Evolutionary conservation across 2,888 invertebrate species (phyloP), one percentile per base, ranked within the genome.

Genomic region (Eurytoma adleriae): DNA sequence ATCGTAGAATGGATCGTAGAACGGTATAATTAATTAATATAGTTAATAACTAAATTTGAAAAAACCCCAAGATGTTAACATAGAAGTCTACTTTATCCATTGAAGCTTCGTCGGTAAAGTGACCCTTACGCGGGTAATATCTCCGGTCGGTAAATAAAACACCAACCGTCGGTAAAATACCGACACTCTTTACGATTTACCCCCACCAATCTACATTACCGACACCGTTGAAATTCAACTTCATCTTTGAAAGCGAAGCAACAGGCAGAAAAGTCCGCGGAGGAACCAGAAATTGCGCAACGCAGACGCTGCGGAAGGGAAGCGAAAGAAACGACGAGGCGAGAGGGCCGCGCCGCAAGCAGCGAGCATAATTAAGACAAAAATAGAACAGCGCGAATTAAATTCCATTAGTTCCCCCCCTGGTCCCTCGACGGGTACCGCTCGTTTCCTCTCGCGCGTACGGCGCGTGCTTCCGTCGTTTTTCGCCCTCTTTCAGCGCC

Each of bases 311-410:
- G 16, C n/a, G 20, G 48, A 70, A 7, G 13, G 14, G n/a, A 27
- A 12, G 16, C n/a, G 50, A 20, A 18, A 54, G 54, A 54, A 40
- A 24, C n/a, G 71, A 48, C 12, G 50, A 52, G 2, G 27, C 10
- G 18, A 18, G 75, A 62, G n/a, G 27, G 67, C 70, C 77, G 61
- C 62, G 80, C 77, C 79, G 40, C 40, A 40, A 40, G 40, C 75
- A 59, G 73, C 80, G 81, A 83, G 78, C 71, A 75, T 84, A 83
- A 84, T 83, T 82, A 83, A 83, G 82, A 82, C 78, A 68, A 82
- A 84, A 85, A 84, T 83, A 84, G 83, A 83, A 82, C 82, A 71
- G 81, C 81, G 81, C 80, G 83, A 82, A 84, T 84, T 83, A 82
- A 83, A 84, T 84, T 84, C 82, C 84, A 82, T 83, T 83, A 83